Evolutionary conservation across 2,888 invertebrate species (phyloP).

Genomic region (Aporophyla lueneburgensis): DNA sequence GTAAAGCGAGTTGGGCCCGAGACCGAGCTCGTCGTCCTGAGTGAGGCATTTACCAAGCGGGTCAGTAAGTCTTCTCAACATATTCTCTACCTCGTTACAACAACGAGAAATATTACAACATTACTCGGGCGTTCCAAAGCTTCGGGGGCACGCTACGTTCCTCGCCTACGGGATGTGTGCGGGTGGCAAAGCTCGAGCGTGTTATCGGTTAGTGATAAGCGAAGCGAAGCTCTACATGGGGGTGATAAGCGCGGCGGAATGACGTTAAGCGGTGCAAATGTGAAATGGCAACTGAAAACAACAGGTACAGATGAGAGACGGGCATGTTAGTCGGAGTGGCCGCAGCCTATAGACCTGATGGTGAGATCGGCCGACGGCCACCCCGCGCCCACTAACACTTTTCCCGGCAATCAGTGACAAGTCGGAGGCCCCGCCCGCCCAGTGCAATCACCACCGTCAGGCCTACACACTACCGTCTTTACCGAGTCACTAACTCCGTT

Average conservation of each 20-base stretch:
- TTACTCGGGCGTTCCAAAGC: slow-evolving; percentile 82
- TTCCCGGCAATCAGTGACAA: slow-evolving; percentile 72
- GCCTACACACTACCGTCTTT: slow-evolving; percentile 89
- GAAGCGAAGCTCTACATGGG: slow-evolving; percentile 81
- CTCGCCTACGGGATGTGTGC: slow-evolving; percentile 76
- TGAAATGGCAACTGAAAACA: slow-evolving; percentile 83
- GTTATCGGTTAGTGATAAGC: slow-evolving; percentile 78
- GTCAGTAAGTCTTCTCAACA: slow-evolving; percentile 88
- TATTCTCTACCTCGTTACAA: slow-evolving; percentile 86
- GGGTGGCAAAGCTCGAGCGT: slow-evolving; percentile 74
- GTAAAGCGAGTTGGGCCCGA: slow-evolving; percentile 90
- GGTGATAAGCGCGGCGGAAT: slow-evolving; percentile 81
- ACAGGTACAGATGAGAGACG: slow-evolving; percentile 77
- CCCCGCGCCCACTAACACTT: slow-evolving; percentile 74
- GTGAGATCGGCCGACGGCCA: slow-evolving; percentile 82
- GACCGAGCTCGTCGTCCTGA: slow-evolving; percentile 90
- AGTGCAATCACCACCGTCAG: slow-evolving; percentile 86
- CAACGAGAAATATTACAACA: slow-evolving; percentile 84
- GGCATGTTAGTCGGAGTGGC: slow-evolving; percentile 86
- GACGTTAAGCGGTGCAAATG: slow-evolving; percentile 84
- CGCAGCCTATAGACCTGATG: slow-evolving; percentile 87
- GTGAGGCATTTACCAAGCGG: slow-evolving; percentile 90
- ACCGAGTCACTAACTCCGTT: slow-evolving; percentile 89
- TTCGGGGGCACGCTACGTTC: slow-evolving; percentile 77
- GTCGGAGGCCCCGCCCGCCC: slow-evolving; percentile 75